Evolutionary conservation across 2,797 vertebrate genomes (phyloP).

Genomic region (Rachycentron canadum): DNA sequence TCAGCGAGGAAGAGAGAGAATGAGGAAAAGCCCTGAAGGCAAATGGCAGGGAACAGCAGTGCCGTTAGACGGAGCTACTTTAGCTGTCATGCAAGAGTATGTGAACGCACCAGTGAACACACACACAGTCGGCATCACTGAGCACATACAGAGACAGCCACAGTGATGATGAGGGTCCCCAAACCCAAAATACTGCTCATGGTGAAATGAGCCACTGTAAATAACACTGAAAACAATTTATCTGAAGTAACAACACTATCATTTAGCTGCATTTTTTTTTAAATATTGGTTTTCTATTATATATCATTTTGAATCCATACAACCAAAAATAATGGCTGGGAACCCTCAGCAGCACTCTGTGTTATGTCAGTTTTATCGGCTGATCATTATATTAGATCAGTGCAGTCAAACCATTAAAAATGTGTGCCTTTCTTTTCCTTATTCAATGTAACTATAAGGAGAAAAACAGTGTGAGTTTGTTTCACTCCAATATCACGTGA

Average conservation of each 20-base stretch:
- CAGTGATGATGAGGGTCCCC: constrained; percentile 36
- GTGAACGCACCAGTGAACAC: constrained; percentile 77
- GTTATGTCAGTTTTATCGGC: no score
- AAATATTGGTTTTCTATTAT: neutral
- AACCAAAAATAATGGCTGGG: neutral
- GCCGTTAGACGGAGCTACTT: constrained; percentile 86
- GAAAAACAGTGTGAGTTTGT: constrained; percentile 5
- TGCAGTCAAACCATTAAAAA: neutral
- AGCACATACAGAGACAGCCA: constrained; percentile 66
- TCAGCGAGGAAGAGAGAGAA: constrained; percentile 82
- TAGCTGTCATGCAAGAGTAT: constrained; percentile 84
- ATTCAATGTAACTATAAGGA: neutral
- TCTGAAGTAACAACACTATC: neutral
- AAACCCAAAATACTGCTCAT: constrained; percentile 28
- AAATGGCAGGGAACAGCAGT: constrained; percentile 85
- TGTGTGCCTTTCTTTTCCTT: neutral
- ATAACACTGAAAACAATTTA: constrained; percentile 4
- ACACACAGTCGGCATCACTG: constrained; percentile 78
- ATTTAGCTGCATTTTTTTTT: neutral
- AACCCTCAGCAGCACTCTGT: no score
- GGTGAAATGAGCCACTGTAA: constrained; percentile 15
- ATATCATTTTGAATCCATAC: neutral
- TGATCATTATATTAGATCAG: neutral
- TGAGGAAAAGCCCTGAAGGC: constrained; percentile 85
- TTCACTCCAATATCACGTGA: constrained; percentile 34